Conservation (phyloP, 2,797 vertebrate species). For the Apogon talboti region DNA sequence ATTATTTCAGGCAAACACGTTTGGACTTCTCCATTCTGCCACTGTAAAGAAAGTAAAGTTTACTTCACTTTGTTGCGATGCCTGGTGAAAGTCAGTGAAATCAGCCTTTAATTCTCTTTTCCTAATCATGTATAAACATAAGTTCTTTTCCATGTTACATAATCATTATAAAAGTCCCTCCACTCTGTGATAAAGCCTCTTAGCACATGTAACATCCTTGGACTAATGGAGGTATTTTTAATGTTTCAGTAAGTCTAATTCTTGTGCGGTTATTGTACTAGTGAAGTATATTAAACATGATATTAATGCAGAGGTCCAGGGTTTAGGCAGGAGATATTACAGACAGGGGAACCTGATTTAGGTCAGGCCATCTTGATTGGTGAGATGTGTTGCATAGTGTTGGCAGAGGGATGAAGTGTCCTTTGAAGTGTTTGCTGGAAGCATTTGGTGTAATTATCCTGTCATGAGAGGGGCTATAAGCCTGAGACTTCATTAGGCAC, state of each 20-base stretch:
- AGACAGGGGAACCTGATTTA: constrained; percentile 70
- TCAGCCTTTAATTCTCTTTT: too few relatives aligned
- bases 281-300: constrained; percentile 32
- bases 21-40: too few relatives aligned
- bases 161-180: too few relatives aligned
- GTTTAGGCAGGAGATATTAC: constrained; percentile 43
- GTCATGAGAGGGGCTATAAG: constrained; percentile 80
- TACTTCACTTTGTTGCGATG: too few relatives aligned
- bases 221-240: background rate
- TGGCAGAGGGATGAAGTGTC: constrained; percentile 77
- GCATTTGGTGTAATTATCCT: constrained; percentile 84
- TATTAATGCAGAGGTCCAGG: constrained; percentile 45
- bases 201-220: background rate
- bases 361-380: constrained; percentile 80
- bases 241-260: constrained; percentile 28
- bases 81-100: too few relatives aligned
- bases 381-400: constrained; percentile 72
- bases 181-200: too few relatives aligned
- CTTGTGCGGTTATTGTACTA: constrained; percentile 12
- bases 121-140: too few relatives aligned
- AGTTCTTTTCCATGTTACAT: too few relatives aligned
- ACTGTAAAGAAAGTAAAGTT: too few relatives aligned
- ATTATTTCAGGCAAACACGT: too few relatives aligned
- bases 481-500: constrained; percentile 80
- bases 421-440: constrained; percentile 83